Percentiles rank a stretch among this genome's conserved stretches.
These are phyloP conservation scores for Cordylochernes scorpioides DNA, from an alignment of 2,888 invertebrate species.

Conservation along the genomic window DNA sequence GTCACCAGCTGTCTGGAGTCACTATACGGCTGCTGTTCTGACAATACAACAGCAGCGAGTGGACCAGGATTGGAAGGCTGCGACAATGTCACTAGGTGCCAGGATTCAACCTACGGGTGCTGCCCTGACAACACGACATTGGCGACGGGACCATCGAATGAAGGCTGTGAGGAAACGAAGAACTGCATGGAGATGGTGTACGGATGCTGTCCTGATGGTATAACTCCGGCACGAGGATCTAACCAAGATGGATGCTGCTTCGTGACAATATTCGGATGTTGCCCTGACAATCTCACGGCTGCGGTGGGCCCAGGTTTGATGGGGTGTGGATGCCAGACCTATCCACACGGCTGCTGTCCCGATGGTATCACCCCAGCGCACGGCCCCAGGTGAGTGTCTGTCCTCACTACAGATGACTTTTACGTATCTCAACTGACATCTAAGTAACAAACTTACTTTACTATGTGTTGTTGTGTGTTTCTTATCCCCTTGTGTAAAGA, in stretches of 20 bases:
- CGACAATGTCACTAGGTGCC: constrained; percentile 2
- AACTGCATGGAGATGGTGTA: constrained; percentile 31
- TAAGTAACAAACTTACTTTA: neutral
- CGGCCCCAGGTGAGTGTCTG: constrained; percentile 36
- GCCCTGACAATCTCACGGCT: constrained; percentile 33
- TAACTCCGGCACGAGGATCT: constrained; percentile 8
- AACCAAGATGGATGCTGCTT: constrained; percentile 9
- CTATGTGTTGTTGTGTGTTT: neutral
- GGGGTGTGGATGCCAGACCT: constrained; percentile 11
- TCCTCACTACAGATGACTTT: neutral
- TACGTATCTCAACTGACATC: neutral
- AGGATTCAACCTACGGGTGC: constrained; percentile 25
- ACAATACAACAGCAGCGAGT: constrained; percentile 29
- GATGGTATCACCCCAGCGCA: constrained; percentile 36
- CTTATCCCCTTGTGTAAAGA: neutral
- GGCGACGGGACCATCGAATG: constrained; percentile 40
- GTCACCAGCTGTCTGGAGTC: constrained; percentile 22
- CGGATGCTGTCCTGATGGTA: constrained; percentile 31
- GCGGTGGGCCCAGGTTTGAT: constrained; percentile 28
- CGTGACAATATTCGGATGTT: constrained; percentile 29
- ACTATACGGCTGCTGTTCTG: constrained; percentile 24
- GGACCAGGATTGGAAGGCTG: constrained; percentile 23
- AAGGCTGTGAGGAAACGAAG: constrained; percentile 14
- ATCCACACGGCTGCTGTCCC: constrained; percentile 9
- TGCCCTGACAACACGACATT: constrained; percentile 53